Evolutionary conservation across 2,797 vertebrate genomes (phyloP), one percentile per base, ranked within the genome.

Genomic region (Salmo trutta): DNA sequence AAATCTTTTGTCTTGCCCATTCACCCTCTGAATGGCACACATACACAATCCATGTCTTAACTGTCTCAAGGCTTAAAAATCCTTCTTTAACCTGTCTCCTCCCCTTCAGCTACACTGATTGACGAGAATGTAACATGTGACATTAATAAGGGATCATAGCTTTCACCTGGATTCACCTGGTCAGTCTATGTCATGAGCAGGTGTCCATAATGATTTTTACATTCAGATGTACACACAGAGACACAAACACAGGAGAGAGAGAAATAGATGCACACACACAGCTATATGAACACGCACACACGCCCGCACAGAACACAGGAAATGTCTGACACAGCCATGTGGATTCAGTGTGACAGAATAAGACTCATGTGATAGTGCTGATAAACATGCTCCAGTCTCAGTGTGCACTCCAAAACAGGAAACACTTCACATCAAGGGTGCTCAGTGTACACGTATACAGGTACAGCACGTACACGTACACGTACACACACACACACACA

Each of bases 401-500:
- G 41, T 1, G 17, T 27, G 16, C 71, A 72, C 52, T 72, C 71
- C 21, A 72, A 29, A 72, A 72, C 71, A 72, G 24, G 71, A 54
- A 3, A 72, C 71, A 17, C 71, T 72, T 53, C 51, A 53, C 12
- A 19, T 27, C 19, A 27, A 54, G 27, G 27, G 21, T 47, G 8
- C 5, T 27, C 3, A 52, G 51, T 21, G 5, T 19, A 52, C 15
- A 71, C n/a, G 17, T 7, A 14, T 19, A 52, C 15, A 71, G 12
- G 17, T 7, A 56, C 27, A 36, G 6, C 6, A 36, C 33, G 6
- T 5, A 68, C 29, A 41, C 31, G 7, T 16, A 68, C 66, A 68
- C 74, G 75, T 3, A 21, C 27, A 64, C 77, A 65, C 67, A 74
- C 41, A 79, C 69, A 19, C 77, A 64, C 4, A 27, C 59, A 24